Percentiles rank a stretch among this genome's conserved stretches.
Evolutionary conservation across 2,797 vertebrate genomes (phyloP).

Genomic region (Ctenochaetus hawaiiensis): DNA sequence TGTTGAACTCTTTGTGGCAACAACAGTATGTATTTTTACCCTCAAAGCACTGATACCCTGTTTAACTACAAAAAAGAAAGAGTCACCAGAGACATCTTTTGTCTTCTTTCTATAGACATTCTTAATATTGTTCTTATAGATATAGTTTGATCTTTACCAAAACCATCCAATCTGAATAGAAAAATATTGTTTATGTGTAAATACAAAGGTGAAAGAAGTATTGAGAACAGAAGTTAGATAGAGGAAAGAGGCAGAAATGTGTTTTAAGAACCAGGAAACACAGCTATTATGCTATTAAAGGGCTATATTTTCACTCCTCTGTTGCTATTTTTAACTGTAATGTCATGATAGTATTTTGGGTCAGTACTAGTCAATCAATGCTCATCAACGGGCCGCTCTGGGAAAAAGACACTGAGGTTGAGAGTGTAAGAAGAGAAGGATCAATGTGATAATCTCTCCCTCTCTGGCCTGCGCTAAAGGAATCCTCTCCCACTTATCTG

Average conservation of each 20-base stretch:
- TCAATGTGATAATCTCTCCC: slow-evolving; percentile 65
- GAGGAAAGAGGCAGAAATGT: not conserved
- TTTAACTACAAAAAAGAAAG: slow-evolving; percentile 18
- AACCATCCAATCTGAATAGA: no score
- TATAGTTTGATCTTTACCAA: slow-evolving; percentile 21
- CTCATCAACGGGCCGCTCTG: slow-evolving; percentile 30
- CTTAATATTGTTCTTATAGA: not conserved
- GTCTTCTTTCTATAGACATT: not conserved
- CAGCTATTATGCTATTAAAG: not conserved
- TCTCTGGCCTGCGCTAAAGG: slow-evolving; percentile 47
- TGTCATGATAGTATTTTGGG: slow-evolving; percentile 30
- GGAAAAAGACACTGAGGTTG: slow-evolving; percentile 25
- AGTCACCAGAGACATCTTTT: not conserved
- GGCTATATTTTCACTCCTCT: not conserved
- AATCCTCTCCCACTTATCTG: slow-evolving; percentile 55
- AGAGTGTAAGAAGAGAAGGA: slow-evolving; percentile 68
- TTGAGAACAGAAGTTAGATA: not conserved
- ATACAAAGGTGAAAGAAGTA: not conserved
- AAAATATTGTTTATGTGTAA: not conserved
- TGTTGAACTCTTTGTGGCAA: not conserved
- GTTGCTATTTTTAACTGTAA: slow-evolving; percentile 24
- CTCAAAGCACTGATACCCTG: not conserved
- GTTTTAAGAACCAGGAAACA: slow-evolving; percentile 14
- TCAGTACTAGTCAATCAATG: slow-evolving; percentile 50
- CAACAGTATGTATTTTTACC: not conserved